A percentile compares a stretch with the other conserved stretches of the same genome.
Conservation (phyloP, 30 jellyfish, hydroid and myxozoan species). For the Aurelia coerulea region DNA sequence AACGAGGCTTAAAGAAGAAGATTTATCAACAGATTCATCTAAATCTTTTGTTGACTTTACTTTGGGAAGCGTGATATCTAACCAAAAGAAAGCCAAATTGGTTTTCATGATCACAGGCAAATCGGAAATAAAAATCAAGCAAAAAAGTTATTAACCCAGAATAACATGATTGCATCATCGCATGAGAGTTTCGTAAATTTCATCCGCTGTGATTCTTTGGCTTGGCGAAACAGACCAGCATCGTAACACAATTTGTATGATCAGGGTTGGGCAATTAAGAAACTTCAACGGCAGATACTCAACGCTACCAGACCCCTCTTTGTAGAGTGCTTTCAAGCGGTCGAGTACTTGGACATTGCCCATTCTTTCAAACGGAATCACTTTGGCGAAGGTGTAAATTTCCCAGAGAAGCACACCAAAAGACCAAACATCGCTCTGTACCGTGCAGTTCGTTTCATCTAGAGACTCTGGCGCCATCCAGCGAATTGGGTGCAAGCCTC, state of each 20-base stretch:
- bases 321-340: conserved; percentile 48
- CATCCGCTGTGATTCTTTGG: conserved; percentile 70
- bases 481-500: conserved; percentile 74
- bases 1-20: no score
- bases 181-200: conserved; percentile 54
- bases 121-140: no score
- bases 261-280: conserved; percentile 70
- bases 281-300: conserved; percentile 69
- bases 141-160: no score
- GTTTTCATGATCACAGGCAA: no score
- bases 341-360: conserved; percentile 58
- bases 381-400: conserved; percentile 66
- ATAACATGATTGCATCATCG: not conserved
- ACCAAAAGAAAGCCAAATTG: no score
- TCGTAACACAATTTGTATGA: conserved; percentile 58
- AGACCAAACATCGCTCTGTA: conserved; percentile 79
- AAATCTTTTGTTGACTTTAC: no score
- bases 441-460: conserved; percentile 47
- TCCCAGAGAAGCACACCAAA: conserved; percentile 90
- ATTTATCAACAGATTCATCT: no score
- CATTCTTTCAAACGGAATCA: conserved; percentile 65
- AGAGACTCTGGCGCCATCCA: conserved; percentile 89
- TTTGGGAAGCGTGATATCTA: no score
- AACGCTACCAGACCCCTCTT: conserved; percentile 24
- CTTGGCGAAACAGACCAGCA: conserved; percentile 73